Percentiles rank a stretch among this genome's conserved stretches.
Evolutionary conservation across 2,113 vertebrate species (phyloP).

Genomic region (Felis catus): F.catus_Fca126_mat1.0 CM031423.1:46570001-46570500

Average conservation of each 20-base stretch:
- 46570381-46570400: neutral
- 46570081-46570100: neutral
- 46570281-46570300: neutral
- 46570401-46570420: neutral
- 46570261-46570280: neutral
- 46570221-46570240: neutral
- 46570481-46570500: neutral
- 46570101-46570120: neutral
- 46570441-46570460: neutral
- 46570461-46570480: neutral
- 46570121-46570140: neutral
- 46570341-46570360: neutral
- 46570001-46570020: neutral
- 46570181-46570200: neutral
- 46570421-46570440: neutral
- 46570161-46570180: neutral
- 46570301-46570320: neutral
- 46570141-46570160: neutral
- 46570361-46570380: neutral
- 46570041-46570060: neutral
- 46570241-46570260: neutral
- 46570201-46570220: neutral
- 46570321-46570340: neutral
- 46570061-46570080: neutral
- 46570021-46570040: slow-evolving; percentile 12